Conservation (phyloP, 2,113 vertebrate genomes). For the Catharus fuscescens region DNA sequence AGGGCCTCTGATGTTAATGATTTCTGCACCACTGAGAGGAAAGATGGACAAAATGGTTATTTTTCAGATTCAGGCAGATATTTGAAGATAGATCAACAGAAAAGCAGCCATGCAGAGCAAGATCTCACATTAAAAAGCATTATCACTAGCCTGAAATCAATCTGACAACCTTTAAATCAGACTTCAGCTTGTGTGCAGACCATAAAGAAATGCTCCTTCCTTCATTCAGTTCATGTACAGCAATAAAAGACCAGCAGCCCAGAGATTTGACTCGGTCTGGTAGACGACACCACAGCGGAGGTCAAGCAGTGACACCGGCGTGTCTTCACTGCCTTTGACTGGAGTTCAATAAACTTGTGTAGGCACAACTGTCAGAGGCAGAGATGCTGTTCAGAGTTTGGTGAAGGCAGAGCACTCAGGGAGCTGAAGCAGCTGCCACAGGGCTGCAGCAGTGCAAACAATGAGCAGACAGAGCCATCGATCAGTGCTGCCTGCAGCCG, state of each 20-base stretch:
- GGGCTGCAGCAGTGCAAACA: neutral
- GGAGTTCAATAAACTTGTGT: neutral
- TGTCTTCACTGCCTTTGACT: neutral
- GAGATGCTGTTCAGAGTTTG: neutral
- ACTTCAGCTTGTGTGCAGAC: neutral
- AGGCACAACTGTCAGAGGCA: neutral
- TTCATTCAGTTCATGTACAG: neutral
- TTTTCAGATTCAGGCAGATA: neutral
- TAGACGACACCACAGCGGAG: neutral
- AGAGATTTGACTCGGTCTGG: neutral
- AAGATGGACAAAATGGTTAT: neutral
- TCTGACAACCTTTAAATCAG: neutral
- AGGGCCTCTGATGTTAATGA: neutral
- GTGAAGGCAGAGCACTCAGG: neutral
- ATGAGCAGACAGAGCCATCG: neutral
- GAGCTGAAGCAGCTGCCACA: slow-evolving; percentile 16
- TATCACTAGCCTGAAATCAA: neutral
- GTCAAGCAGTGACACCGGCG: neutral
- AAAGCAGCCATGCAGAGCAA: neutral
- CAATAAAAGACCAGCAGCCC: neutral
- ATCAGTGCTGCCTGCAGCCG: neutral
- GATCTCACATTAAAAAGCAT: neutral
- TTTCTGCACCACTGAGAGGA: neutral
- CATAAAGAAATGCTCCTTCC: neutral
- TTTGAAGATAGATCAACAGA: neutral